Base-by-base conservation (phyloP, 2,888 invertebrate species). In the Netelia melanura region DNA sequence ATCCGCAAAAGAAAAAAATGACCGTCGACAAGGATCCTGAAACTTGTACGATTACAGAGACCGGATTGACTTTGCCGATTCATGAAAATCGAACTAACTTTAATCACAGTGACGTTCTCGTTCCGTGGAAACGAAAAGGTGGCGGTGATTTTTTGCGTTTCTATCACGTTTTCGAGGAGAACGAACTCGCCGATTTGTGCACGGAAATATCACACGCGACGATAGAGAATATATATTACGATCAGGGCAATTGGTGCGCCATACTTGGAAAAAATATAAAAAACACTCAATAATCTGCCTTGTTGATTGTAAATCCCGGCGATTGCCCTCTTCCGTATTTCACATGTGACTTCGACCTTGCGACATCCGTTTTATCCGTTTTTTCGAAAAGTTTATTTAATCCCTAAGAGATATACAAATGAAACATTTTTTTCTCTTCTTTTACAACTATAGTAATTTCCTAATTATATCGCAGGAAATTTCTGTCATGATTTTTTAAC, bases 241-340 rank as follows among this genome's bases (percentile, higher is more conserved):
- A 99, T 93, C 97, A 99, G 94, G 99, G 99, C 0, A 99, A 99
- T 93, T 98, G 99, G 98, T 99, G 98, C 95, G 96, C 97, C 48
- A 94, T 97, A 88, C 95, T 98, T 90, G 94, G 95, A 91, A 98
- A 97, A 95, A 91, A 21, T 21, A 21, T 86, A 76, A 86, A 83
- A 79, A 83, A 76, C 67, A 23, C 1, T 68, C 25, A 21, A 52
- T 11, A 52, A 64, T 65, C 54, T 70, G 9, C 14, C 38, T 54
- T 11, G 21, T 56, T 17, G 21, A 23, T 70, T 48, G 5, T 2
- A 72, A 25, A 8, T 43, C 43, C 23, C 54, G 62, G 52, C 38
- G 44, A 52, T 52, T 67, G 2, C 68, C 30, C 44, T 44, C 64
- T 61, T 21, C 21, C 25, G 25, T 75, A 54, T 62, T 56, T 43